A percentile compares a stretch with the other conserved stretches of the same genome.
Conservation (phyloP, 2,797 vertebrate genomes). For the Ataeniobius toweri region DNA sequence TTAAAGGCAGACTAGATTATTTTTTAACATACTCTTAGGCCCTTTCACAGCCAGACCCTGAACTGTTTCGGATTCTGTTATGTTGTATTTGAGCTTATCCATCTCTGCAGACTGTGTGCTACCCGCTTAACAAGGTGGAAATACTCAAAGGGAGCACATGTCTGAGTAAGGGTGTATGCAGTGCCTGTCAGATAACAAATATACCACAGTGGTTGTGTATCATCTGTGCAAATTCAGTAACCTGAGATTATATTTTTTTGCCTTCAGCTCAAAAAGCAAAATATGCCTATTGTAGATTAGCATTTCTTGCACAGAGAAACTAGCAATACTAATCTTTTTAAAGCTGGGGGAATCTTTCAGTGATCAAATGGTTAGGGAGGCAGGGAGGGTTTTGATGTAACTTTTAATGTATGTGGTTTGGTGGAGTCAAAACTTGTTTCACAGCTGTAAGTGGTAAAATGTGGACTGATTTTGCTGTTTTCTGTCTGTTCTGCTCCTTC, state of each 20-base stretch:
- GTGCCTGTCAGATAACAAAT: slow-evolving; percentile 58
- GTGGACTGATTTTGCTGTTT: not conserved
- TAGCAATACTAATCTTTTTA: slow-evolving; percentile 14
- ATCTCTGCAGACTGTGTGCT: slow-evolving; percentile 51
- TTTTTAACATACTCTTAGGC: slow-evolving; percentile 36
- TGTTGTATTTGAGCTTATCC: slow-evolving; percentile 63
- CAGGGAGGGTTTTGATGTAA: slow-evolving; percentile 1
- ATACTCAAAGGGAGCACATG: slow-evolving; percentile 53
- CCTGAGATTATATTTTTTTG: slow-evolving; percentile 14
- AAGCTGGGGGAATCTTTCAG: slow-evolving; percentile 29
- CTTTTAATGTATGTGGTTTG: not conserved
- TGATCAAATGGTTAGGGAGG: slow-evolving; percentile 28
- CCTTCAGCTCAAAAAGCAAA: slow-evolving; percentile 34
- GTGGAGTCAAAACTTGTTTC: not conserved
- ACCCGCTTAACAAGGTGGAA: slow-evolving; percentile 57
- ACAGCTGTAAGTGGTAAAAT: not conserved
- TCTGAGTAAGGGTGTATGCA: slow-evolving; percentile 39
- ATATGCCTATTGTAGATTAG: slow-evolving; percentile 39
- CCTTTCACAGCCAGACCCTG: slow-evolving; percentile 47
- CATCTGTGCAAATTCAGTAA: slow-evolving; percentile 45
- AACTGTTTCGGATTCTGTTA: slow-evolving; percentile 55
- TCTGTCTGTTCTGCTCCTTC: not conserved
- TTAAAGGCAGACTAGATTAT: slow-evolving; percentile 53
- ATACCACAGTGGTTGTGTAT: slow-evolving; percentile 40
- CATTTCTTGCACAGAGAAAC: slow-evolving; percentile 30